Percentiles rank a stretch among this genome's conserved stretches.
Conservation (phyloP, 2,888 invertebrate genomes). For the Oithona nana region DNA sequence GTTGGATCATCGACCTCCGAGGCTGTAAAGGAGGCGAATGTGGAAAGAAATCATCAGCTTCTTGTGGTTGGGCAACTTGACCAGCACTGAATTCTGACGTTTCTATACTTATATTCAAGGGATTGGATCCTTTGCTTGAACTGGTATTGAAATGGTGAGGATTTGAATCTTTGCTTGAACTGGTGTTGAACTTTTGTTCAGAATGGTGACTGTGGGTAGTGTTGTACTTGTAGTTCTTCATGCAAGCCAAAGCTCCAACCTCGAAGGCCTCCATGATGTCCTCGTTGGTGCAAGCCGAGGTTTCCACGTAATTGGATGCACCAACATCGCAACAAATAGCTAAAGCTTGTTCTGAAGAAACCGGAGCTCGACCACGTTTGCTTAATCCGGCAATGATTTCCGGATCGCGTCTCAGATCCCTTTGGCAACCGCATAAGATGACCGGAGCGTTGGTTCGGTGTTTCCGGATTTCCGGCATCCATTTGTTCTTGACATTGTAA, state of each 20-base stretch:
- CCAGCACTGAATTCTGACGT: background rate
- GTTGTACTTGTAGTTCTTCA: background rate
- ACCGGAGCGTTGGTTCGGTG: constrained; percentile 41
- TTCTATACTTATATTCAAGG: background rate
- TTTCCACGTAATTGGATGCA: constrained; percentile 45
- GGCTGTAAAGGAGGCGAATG: background rate
- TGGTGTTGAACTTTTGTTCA: no score
- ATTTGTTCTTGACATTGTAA: constrained; percentile 38
- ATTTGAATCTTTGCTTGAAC: background rate
- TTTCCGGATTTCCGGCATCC: constrained; percentile 43
- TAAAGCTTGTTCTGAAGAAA: constrained; percentile 42
- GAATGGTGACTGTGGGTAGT: no score
- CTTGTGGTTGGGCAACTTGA: background rate
- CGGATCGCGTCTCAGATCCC: constrained; percentile 41
- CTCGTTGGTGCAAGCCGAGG: constrained; percentile 35
- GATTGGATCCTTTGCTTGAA: background rate
- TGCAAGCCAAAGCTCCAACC: background rate
- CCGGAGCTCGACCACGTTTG: constrained; percentile 36
- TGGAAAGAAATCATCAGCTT: background rate
- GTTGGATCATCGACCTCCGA: background rate
- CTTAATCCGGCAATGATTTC: constrained; percentile 38
- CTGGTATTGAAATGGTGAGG: constrained; percentile 3
- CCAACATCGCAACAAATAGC: constrained; percentile 42
- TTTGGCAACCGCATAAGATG: constrained; percentile 45
- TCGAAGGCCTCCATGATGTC: constrained; percentile 9